Evolutionary conservation across 2,113 vertebrate genomes (phyloP), one percentile per base, ranked within the genome.

Genomic region (Scartelaos histophorus): DNA sequence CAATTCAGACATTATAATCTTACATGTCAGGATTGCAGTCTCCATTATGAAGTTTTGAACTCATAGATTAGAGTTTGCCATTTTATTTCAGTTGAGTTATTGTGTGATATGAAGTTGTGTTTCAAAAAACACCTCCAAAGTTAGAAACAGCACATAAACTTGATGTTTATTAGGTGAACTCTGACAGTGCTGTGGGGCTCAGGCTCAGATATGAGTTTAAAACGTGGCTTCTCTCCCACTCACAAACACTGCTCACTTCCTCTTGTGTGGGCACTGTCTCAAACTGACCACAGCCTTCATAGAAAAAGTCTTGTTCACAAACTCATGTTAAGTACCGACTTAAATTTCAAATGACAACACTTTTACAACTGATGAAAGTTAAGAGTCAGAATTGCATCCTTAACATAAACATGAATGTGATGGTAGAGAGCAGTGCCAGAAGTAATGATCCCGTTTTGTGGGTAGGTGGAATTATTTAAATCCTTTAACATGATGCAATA

Each of bases 181-280:
- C 15, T 84, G 73, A 66, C 75, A 65, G 45, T 3, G 66, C 74
- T 82, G 69, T 67, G 70, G 35, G 24, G 34, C 25, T 43, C 45
- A 71, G 53, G 16, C 62, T 65, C 43, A 47, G 56, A 29, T 67
- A 69, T 73, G 70, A 73, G 45, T 75, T 57, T 77, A 11, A 70
- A 78, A 79, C 66, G 46, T 77, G 43, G 82, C 11, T n/a, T 57
- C 13, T 57, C 25, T 54, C 7, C 54, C 49, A 21, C 69, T 71
- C 29, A 83, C 75, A 87, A 74, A 75, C 71, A 69, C 47, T 21
- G 34, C 34, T 58, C 15, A 22, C 46, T 66, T 25, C 34, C 65
- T 61, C 34, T 70, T 35, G 24, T 72, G 69, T 67, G 46, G 53
- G 24, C 17, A 66, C 47, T 46, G 60, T 47, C 68, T 54, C n/a